Evolutionary conservation across 2,888 invertebrate species (phyloP), one percentile per base, ranked within the genome.

Genomic region (Corythucha ciliata): DNA sequence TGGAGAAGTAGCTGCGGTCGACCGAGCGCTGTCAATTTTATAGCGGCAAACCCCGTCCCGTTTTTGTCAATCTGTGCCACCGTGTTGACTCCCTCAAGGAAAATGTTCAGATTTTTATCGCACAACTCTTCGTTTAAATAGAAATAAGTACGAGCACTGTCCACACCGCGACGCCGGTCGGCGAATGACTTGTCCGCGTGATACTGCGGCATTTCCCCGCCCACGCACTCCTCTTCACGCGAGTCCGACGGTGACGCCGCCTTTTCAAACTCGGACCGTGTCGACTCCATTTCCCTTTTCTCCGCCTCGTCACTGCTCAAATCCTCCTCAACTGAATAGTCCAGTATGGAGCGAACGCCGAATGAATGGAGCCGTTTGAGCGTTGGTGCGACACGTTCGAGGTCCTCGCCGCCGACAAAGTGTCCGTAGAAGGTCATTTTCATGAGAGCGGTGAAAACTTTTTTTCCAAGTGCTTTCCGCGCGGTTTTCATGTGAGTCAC

Each of bases 241-340:
- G 25, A 12, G 6, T 10, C 26, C 16, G 21, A 6, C 4, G 16
- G 16, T 16, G 39, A 22, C 16, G 39, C 41, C 6, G 14, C 32
- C 20, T 26, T 29, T 40, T 55, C 40, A 16, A 36, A 36, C 21
- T 59, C 58, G 14, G 58, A 52, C 18, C 53, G 25, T 53, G 75
- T 77, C 75, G 74, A 94, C 91, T 84, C 83, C 69, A 93, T 82
- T 79, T 94, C 94, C 58, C 88, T 81, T 67, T 91, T 84, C 68
- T 87, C 85, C 0, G 96, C 96, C 68, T 96, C 87, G 65, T 93
- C 92, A 64, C 88, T 83, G 12, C 84, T 78, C 60, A 92, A 73
- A 68, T 98, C 98, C 66, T 96, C 92, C 70, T 98, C 98, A 0
- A 94, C 98, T 54, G 94, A 96, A 73, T 97, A 97, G 70, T 97